These are phyloP conservation scores for Himalopsyche japonica DNA, from an alignment of 2,888 invertebrate genomes.

Conservation along the genomic window DNA sequence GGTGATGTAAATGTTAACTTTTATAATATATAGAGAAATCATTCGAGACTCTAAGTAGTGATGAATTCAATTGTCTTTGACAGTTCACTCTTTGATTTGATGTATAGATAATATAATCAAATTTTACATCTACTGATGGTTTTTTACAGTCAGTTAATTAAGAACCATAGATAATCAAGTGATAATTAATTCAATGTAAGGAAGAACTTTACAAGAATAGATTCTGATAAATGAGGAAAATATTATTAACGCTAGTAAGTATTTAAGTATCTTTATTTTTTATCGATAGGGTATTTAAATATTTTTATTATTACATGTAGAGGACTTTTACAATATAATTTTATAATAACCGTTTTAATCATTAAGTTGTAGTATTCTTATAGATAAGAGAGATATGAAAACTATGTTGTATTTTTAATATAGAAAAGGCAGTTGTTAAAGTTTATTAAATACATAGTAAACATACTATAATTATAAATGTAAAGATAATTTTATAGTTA, in stretches of 20 bases:
- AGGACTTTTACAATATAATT: neutral
- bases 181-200: neutral
- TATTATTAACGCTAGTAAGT: neutral
- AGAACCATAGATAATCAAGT: neutral
- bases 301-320: neutral
- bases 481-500: neutral
- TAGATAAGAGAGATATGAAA: constrained; percentile 39
- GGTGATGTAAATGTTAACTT: too few relatives aligned
- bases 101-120: too few relatives aligned
- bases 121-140: too few relatives aligned
- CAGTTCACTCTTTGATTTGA: too few relatives aligned
- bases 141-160: neutral
- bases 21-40: too few relatives aligned
- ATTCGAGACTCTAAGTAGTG: too few relatives aligned
- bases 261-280: neutral
- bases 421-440: constrained; percentile 41
- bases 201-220: neutral
- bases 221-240: neutral
- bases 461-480: constrained; percentile 21
- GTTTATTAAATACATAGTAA: constrained; percentile 27
- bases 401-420: constrained; percentile 37
- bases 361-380: constrained; percentile 23
- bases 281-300: neutral
- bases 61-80: too few relatives aligned
- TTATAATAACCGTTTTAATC: constrained; percentile 3